Evolutionary conservation across 2,797 vertebrate species (phyloP), one percentile per base, ranked within the genome.

Genomic region (Sphaeramia orbicularis): DNA sequence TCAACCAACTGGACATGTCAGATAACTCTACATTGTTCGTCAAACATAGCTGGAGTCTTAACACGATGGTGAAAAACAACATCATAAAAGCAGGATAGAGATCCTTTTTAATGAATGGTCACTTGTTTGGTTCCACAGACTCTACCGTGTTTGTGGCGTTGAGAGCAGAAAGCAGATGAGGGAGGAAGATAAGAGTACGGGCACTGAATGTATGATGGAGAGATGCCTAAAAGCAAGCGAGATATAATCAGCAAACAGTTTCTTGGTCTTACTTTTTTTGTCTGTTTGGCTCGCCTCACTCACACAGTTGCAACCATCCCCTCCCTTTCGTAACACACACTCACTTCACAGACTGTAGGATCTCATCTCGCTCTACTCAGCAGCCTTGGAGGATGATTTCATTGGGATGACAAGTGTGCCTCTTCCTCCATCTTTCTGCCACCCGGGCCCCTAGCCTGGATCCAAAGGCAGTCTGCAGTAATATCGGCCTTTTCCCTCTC

Each of bases 381-480:
- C 74, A 79, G 78, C 76, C 72, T 70, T 35, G 58, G 54, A 80
- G 74, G 72, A 52, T 81, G 86, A 88, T 89, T 88, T 89, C 57
- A 87, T 86, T 68, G 72, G 74, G 74, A 83, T 86, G 85, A 91
- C 81, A 88, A 84, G 83, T 84, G 65, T 69, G 48, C 63, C 70
- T 73, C 64, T 84, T 55, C 82, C 60, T 87, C 80, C 78, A 83
- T 86, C 87, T 90, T 88, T 87, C 83, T 86, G 78, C 78, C 72
- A 69, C 75, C 71, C 57, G 24, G 75, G 66, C 58, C 76, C 47
- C 44, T 8, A 45, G 52, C 76, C 78, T 68, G 56, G 6, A 84
- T 78, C 73, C 79, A 60, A 42, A 78, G 6, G 40, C 65, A 67
- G 70, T 40, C 6, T 74, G 74, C 66, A 57, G 30, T 76, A 71